A percentile compares a stretch with the other conserved stretches of the same genome.
phyloP scores from a whole-genome alignment of 1,140 invertebrate species.

The Oncopeltus fasciatus region DNA sequence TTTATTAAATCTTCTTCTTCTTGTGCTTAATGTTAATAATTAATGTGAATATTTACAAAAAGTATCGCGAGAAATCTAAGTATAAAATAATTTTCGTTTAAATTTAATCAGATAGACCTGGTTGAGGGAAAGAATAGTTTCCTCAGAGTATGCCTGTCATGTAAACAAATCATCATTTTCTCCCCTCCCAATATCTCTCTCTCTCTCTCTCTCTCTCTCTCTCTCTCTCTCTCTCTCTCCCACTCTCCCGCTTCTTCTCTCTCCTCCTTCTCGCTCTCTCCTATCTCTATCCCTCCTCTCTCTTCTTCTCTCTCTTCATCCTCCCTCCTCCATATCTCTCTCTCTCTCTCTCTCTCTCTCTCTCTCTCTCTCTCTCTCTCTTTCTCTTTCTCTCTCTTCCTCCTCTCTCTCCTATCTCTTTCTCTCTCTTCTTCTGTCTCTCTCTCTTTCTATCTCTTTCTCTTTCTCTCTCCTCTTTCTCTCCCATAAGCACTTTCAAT shows the following conservation, averaged over 20 bases:
- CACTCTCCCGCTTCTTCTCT: neutral
- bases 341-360: neutral
- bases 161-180: too few species aligned
- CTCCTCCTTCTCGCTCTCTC: neutral
- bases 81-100: too few species aligned
- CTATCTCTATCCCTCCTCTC: neutral
- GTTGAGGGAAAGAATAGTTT: too few species aligned
- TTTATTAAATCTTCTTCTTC: too few species aligned
- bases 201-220: conserved; percentile 6
- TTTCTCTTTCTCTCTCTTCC: neutral
- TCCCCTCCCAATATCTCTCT: neutral
- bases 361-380: neutral
- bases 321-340: neutral
- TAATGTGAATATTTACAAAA: too few species aligned
- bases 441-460: neutral
- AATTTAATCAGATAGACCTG: too few species aligned
- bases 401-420: neutral
- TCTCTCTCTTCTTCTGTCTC: neutral
- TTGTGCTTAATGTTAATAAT: too few species aligned
- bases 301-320: neutral
- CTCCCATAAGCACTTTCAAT: too few species aligned
- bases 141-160: too few species aligned
- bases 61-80: too few species aligned
- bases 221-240: conserved; percentile 4
- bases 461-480: neutral